These are phyloP conservation scores for Cordylochernes scorpioides DNA, from an alignment of 2,888 invertebrate species.

Conservation along the genomic window DNA sequence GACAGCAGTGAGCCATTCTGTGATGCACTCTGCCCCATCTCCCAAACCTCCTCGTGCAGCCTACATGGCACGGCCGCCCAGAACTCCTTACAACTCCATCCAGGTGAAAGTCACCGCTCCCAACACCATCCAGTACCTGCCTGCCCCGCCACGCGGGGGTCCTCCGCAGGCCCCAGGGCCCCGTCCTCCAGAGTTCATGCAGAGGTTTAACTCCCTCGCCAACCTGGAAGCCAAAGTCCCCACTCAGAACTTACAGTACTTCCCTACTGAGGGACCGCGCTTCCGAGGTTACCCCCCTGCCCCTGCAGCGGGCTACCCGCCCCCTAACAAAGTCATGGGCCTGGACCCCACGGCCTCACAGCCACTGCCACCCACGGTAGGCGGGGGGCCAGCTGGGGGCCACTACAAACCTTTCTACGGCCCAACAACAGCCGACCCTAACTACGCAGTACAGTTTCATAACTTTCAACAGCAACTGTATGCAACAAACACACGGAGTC, in stretches of 20 bases:
- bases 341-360: slow-evolving; percentile 13
- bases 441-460: slow-evolving; percentile 80
- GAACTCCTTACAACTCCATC: slow-evolving; percentile 31
- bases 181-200: slow-evolving; percentile 64
- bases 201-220: slow-evolving; percentile 53
- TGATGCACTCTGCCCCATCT: slow-evolving; percentile 13
- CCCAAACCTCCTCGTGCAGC: slow-evolving; percentile 9
- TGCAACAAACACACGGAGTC: slow-evolving; percentile 55
- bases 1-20: slow-evolving; percentile 14
- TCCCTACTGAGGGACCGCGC: slow-evolving; percentile 25
- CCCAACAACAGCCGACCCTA: slow-evolving; percentile 56
- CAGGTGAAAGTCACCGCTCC: slow-evolving; percentile 88
- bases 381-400: slow-evolving; percentile 13
- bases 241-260: slow-evolving; percentile 42
- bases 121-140: slow-evolving; percentile 91
- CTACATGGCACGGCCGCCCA: slow-evolving; percentile 7
- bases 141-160: slow-evolving; percentile 55
- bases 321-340: slow-evolving; percentile 10
- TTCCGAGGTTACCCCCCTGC: slow-evolving; percentile 9
- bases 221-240: slow-evolving; percentile 41
- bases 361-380: slow-evolving; percentile 14
- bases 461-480: slow-evolving; percentile 84
- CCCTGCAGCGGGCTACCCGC: slow-evolving; percentile 35
- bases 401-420: slow-evolving; percentile 49
- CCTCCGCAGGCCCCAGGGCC: slow-evolving; percentile 29